These are phyloP conservation scores for Megalopta genalis DNA, from an alignment of 1,140 invertebrate genomes.

Conservation along the genomic window DNA sequence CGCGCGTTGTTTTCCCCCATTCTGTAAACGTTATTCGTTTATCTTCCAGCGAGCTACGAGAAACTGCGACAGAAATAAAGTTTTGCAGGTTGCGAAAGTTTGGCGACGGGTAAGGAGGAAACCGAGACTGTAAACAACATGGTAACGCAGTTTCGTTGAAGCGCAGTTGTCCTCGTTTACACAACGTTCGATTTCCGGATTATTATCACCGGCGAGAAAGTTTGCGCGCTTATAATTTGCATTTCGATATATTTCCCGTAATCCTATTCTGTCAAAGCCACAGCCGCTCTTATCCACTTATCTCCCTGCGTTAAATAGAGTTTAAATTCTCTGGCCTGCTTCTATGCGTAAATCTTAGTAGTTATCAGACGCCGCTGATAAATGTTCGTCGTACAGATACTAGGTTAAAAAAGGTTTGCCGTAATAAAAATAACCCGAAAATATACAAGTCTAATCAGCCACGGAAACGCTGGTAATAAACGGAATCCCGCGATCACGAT, in stretches of 20 bases:
- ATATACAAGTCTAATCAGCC: too few relatives aligned
- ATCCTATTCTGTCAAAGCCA: slow-evolving; percentile 13
- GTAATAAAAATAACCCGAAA: too few relatives aligned
- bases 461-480: too few relatives aligned
- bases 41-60: background rate
- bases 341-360: background rate
- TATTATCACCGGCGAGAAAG: slow-evolving; percentile 11
- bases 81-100: slow-evolving; percentile 36
- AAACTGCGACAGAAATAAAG: slow-evolving; percentile 7
- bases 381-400: background rate
- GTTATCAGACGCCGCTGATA: background rate
- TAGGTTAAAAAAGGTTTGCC: too few relatives aligned
- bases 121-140: slow-evolving; percentile 10
- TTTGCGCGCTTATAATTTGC: background rate
- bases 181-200: slow-evolving; percentile 32
- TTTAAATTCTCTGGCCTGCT: background rate
- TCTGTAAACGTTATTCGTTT: background rate
- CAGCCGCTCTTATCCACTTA: background rate
- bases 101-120: background rate
- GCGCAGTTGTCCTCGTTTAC: slow-evolving; percentile 23
- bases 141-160: too few relatives aligned
- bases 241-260: slow-evolving; percentile 21
- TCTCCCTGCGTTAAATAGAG: background rate
- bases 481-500: too few relatives aligned
- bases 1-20: background rate